A percentile compares a stretch with the other conserved stretches of the same genome.
phyloP scores from a whole-genome alignment of 2,888 invertebrate species.

The Ctena decussata region DNA sequence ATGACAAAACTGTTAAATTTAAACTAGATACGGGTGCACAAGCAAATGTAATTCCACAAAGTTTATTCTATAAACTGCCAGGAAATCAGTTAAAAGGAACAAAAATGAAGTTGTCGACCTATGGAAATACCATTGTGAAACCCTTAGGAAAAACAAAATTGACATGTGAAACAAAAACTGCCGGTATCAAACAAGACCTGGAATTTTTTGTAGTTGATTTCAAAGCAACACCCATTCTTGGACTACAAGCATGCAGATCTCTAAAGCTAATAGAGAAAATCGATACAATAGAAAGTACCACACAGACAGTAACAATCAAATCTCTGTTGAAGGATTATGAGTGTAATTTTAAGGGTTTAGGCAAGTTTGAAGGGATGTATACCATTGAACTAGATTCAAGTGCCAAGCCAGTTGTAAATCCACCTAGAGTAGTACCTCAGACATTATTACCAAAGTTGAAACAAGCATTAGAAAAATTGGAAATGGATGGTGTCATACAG shows the following conservation, averaged over 20 bases:
- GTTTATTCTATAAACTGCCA: conserved; percentile 7
- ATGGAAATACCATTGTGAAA: background rate
- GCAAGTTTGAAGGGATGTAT: background rate
- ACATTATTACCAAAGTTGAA: background rate
- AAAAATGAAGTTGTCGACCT: background rate
- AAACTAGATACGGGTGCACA: conserved; percentile 52
- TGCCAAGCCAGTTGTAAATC: conserved; percentile 25
- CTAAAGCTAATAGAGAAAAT: background rate
- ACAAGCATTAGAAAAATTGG: background rate
- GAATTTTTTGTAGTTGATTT: conserved; percentile 13
- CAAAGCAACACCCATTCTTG: background rate
- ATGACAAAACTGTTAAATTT: conserved; percentile 29
- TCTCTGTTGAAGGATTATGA: background rate
- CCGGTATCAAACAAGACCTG: background rate
- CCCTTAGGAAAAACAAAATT: background rate
- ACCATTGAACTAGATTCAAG: background rate
- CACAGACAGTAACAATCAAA: background rate
- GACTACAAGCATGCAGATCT: background rate
- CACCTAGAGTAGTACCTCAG: background rate
- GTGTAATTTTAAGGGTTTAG: conserved; percentile 18
- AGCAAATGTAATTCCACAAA: conserved; percentile 43
- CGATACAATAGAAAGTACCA: background rate
- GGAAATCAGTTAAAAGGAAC: background rate
- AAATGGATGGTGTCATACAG: background rate
- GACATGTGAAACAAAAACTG: background rate